phyloP scores from a whole-genome alignment of 2,113 vertebrate genomes.

The Lagenorhynchus albirostris region DNA sequence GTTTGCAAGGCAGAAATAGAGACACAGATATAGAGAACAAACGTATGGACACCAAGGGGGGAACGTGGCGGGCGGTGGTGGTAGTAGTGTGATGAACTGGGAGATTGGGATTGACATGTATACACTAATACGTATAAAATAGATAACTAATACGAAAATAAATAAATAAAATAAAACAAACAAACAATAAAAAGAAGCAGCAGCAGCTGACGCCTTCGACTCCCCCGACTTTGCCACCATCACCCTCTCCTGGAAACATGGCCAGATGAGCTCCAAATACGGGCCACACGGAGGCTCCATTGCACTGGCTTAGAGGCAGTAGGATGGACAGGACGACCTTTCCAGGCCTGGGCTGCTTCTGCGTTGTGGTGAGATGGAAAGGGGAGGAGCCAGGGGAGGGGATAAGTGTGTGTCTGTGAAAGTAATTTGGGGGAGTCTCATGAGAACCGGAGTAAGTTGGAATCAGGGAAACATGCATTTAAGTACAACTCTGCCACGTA shows the following conservation, averaged over 20 bases:
- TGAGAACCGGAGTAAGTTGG: neutral
- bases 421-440: neutral
- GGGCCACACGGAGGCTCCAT: neutral
- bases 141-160: no score
- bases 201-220: conserved; percentile 51
- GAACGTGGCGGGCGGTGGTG: rapidly evolving
- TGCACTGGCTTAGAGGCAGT: neutral
- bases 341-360: neutral
- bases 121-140: no score
- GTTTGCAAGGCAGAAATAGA: no score
- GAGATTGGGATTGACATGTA: no score
- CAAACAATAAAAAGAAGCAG: neutral
- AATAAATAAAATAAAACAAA: no score
- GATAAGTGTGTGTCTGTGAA: neutral
- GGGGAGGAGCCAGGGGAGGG: neutral
- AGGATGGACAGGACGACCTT: neutral
- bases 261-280: neutral
- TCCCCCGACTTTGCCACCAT: neutral
- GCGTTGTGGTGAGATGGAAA: neutral
- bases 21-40: no score
- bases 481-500: neutral
- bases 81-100: no score
- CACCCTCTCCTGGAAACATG: neutral
- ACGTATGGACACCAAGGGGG: no score
- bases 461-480: neutral